A percentile compares a stretch with the other conserved stretches of the same genome.
These are phyloP conservation scores for Nomada fabriciana DNA, from an alignment of 2,888 invertebrate genomes.

Conservation along the genomic window DNA sequence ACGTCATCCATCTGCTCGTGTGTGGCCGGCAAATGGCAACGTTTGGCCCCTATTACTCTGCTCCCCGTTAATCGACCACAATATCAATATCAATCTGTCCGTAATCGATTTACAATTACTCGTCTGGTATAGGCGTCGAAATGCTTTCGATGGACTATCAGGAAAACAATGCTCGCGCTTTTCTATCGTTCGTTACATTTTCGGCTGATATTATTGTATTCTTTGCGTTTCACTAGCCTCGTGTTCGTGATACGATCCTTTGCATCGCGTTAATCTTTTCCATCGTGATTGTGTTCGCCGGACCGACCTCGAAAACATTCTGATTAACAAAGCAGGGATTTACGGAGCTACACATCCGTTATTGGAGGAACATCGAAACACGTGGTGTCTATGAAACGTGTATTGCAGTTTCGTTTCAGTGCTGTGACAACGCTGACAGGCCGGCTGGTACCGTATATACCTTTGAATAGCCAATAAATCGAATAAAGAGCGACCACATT, in stretches of 20 bases:
- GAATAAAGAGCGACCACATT: constrained; percentile 50
- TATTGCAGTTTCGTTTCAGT: constrained; percentile 22
- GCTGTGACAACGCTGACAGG: constrained; percentile 23
- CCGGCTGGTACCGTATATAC: background rate
- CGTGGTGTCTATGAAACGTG: constrained; percentile 31
- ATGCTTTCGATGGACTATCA: background rate
- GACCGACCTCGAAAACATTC: background rate
- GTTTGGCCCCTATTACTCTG: background rate
- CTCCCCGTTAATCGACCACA: background rate
- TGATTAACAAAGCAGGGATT: constrained; percentile 33
- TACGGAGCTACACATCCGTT: constrained; percentile 22
- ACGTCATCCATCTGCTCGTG: constrained; percentile 1
- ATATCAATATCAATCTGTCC: constrained; percentile 16
- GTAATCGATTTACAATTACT: constrained; percentile 16
- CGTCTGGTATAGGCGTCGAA: background rate
- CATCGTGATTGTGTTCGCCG: background rate
- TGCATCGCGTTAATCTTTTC: background rate
- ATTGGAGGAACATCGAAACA: constrained; percentile 24
- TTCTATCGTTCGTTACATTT: background rate
- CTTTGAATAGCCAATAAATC: constrained; percentile 56
- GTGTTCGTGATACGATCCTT: background rate
- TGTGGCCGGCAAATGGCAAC: constrained; percentile 4
- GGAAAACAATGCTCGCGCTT: background rate
- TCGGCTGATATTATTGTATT: background rate
- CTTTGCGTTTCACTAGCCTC: background rate